Base-by-base conservation (phyloP, 2,797 vertebrate genomes). In the Antrozous pallidus region DNA sequence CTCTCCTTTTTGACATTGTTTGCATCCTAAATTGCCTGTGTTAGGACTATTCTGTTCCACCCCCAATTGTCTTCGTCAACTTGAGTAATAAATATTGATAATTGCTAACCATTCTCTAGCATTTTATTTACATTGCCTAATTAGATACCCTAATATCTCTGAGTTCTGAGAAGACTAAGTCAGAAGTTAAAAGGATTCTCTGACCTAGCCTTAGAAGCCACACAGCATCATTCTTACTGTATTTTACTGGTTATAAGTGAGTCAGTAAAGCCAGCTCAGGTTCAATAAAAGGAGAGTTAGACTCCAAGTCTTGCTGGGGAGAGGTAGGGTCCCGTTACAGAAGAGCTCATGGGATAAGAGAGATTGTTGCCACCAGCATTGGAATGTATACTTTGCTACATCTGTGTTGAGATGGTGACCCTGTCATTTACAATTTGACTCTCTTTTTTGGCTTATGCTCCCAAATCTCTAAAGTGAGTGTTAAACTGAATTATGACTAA, bases 401-500 rank as follows among this genome's bases (percentile, higher is more conserved):
- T 49, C 14, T 3, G 1, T 8, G 2, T 92, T 67, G 77, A 13
- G 38, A 22, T 86, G 12, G 16, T 88, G 26, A 28, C 18, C 5
- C 33, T 33, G n/a, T 75, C 11, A 8, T 54, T 56, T 24, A 54
- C 33, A n/a, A 22, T 31, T 78, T 54, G 20, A 40, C 26, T 61
- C 0, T 33, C 58, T 47, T 31, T 54, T 78, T 54, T 77, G 12
- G 1, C 6, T 47, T 47, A 88, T 49, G 18, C 17, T 26, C 58
- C 56, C 20, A 84, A 22, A 47, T 69, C 24, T 95, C 47, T 56
- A 42, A 73, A 33, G 26, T 90, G 36, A 91, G 36, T 88, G 17
- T 91, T 95, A 56, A 95, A 58, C 47, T 96, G 49, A 33, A 7
- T 67, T 82, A 14, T 92, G 67, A 83, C 49, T 90, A 36, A 90